Evolutionary conservation across 2,113 vertebrate species (phyloP), one percentile per base, ranked within the genome.

Genomic region (Actinemys pallida): DNA sequence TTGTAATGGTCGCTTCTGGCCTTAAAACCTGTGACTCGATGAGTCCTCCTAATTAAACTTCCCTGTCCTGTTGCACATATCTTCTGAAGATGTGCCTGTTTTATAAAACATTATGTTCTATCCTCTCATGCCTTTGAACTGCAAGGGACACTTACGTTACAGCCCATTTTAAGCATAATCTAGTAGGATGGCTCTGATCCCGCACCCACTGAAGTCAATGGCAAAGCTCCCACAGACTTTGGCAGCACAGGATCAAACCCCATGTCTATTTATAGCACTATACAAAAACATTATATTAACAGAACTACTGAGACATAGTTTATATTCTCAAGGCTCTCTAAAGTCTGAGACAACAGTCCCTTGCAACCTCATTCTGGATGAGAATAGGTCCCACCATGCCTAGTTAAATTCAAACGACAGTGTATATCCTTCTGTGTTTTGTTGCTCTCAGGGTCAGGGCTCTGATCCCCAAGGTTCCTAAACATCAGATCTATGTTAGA

Each of bases 141-240:
- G 20, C 52, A n/a, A 57, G 27, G 25, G 6, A 13, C 10, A 49
- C n/a, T n/a, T 62, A 49, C 45, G 49, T 39, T 50, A 49, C 75
- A 87, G 59, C 31, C 57, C 7, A 8, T 31, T 81, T n/a, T 4
- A 4, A 31, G 27, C 0, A 0, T 27, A 50, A 1, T 2, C 0
- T 19, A 49, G 5, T 9, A 24, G 25, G 22, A 2, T 3, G 29
- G 45, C 17, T 47, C 65, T 72, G 13, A 86, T 47, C 29, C 13
- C 42, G n/a, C 31, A 4, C n/a, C 45, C 72, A 11, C 12, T 54
- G 11, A 87, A 56, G 53, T 50, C n/a, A 87, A 31, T 0, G 1
- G 47, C 14, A 45, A 6, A 78, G 57, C 0, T 0, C 27, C 79
- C 45, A 17, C 65, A 72, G 84, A 31, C 35, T 50, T 8, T 42